Conservation (phyloP, 1,140 invertebrate species). For the Caenorhabditis brenneri region DNA sequence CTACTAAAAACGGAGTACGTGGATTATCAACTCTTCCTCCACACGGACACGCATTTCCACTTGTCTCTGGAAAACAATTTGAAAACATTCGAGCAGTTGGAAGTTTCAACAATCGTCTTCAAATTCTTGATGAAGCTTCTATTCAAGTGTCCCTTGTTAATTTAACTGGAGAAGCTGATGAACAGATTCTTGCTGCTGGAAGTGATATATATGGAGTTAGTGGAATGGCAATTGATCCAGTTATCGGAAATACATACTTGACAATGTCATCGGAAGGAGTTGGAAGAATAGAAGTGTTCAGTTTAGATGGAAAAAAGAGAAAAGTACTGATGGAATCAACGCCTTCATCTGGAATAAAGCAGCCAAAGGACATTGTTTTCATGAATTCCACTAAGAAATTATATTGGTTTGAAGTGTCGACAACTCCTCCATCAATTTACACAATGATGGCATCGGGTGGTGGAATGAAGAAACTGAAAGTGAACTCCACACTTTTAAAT, state of each 20-base stretch:
- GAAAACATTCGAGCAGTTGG: constrained; percentile 48
- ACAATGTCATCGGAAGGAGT: background rate
- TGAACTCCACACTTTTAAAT: background rate
- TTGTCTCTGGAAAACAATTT: constrained; percentile 43
- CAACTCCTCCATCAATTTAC: background rate
- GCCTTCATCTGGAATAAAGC: background rate
- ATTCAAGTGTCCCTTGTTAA: background rate
- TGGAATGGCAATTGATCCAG: constrained; percentile 45
- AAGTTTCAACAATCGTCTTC: constrained; percentile 13
- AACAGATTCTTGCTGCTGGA: background rate
- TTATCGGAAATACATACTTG: constrained; percentile 73
- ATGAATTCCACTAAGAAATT: constrained; percentile 19
- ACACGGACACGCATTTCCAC: constrained; percentile 30
- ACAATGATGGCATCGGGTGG: background rate
- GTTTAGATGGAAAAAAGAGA: background rate
- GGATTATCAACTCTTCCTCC: constrained; percentile 46
- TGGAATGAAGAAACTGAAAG: background rate
- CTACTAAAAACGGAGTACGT: constrained; percentile 5
- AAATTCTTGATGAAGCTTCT: background rate
- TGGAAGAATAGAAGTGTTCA: background rate
- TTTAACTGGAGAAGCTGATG: background rate
- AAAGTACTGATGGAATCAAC: background rate
- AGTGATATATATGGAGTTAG: constrained; percentile 23
- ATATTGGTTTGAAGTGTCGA: constrained; percentile 3
- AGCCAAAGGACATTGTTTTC: constrained; percentile 5